Evolutionary conservation across 2,888 invertebrate genomes (phyloP), one percentile per base, ranked within the genome.

Genomic region (Rhagonycha fulva): DNA sequence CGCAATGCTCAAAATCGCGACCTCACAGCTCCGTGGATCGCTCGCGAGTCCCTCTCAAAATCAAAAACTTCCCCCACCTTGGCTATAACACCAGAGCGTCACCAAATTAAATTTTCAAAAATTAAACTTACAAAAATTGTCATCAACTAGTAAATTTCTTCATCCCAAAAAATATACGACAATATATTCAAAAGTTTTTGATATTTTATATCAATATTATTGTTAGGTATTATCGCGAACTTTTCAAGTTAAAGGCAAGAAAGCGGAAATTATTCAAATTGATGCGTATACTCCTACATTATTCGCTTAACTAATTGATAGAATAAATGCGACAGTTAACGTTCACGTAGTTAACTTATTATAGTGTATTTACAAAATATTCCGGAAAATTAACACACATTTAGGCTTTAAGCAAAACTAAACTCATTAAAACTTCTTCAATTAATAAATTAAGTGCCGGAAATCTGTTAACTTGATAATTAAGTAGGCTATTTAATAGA

Each of bases 371-470:
- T 66, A 11, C 63, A 24, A 66, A 71, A 71, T 71, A 62, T 32
- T 67, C 70, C 62, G 66, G 76, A 76, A 76, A 76, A 72, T 76
- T 76, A 76, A 70, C 76, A 76, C 72, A 60, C 71, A 72, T 32
- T 75, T 71, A 71, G 61, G 63, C 76, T 71, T 71, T 69, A 62
- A 72, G 47, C 72, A 24, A 72, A 47, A 76, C 76, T 76, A 76
- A 76, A 69, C 66, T 69, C 76, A 76, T 76, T 76, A 76, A 76
- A 76, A 76, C 72, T 76, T 76, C 68, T 66, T 66, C 47, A 76
- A 70, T 76, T 76, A 76, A 76, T 76, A 76, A 76, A 76, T 76
- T 69, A 76, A 72, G 67, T 23, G 62, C 67, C 26, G 47, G n/a
- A 67, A 75, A 71, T 66, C 68, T 32, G 14, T 47, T 14, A 69